These are phyloP conservation scores for Apteryx owenii DNA, from an alignment of 2,113 vertebrate genomes.

Conservation along the genomic window DNA sequence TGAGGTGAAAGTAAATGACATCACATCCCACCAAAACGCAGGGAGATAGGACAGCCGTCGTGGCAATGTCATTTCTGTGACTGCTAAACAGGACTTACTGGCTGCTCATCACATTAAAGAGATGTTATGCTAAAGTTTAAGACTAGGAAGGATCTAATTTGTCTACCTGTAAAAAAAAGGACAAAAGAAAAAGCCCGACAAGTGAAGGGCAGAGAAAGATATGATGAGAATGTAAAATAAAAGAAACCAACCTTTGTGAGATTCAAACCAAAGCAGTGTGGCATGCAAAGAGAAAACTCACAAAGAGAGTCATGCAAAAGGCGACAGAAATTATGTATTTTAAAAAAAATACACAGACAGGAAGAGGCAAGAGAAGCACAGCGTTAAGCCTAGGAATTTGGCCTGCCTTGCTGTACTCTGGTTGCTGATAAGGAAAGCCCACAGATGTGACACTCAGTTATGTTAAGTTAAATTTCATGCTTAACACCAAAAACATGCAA, in stretches of 20 bases:
- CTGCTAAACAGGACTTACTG: conserved; percentile 44
- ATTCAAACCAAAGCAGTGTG: conserved; percentile 72
- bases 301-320: conserved; percentile 73
- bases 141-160: conserved; percentile 67
- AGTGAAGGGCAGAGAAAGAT: conserved; percentile 41
- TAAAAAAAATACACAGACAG: conserved; percentile 50
- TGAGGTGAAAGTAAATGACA: conserved; percentile 45
- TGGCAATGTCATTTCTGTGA: conserved; percentile 59
- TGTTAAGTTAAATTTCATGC: conserved; percentile 85
- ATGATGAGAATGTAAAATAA: conserved; percentile 65
- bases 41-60: conserved; percentile 23
- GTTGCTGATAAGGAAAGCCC: conserved; percentile 80
- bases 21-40: conserved; percentile 62
- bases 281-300: conserved; percentile 76
- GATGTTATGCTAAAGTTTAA: conserved; percentile 53
- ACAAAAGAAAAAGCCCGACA: conserved; percentile 66
- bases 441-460: conserved; percentile 96
- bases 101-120: conserved; percentile 40
- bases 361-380: conserved; percentile 66
- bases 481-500: conserved; percentile 78
- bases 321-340: conserved; percentile 60
- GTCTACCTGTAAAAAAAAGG: conserved; percentile 68
- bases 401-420: conserved; percentile 72
- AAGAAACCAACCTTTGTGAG: conserved; percentile 71
- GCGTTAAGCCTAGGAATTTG: conserved; percentile 65